Evolutionary conservation across 2,888 invertebrate genomes (phyloP).

Genomic region (Saturnia japonica): DNA sequence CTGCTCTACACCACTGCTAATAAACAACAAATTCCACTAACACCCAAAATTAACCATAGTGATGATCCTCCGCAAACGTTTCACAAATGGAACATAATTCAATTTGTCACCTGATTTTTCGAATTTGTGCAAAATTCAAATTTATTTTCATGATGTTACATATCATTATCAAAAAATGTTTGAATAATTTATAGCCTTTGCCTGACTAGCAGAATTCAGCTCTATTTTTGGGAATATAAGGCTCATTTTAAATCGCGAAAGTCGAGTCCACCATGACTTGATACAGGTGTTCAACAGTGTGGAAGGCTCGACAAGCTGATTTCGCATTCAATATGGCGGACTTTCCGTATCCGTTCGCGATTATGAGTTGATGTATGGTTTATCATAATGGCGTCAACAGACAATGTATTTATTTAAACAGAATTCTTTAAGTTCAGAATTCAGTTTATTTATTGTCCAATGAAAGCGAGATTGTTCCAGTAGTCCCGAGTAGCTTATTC

Average conservation of each 20-base stretch:
- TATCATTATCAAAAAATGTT: conserved; percentile 19
- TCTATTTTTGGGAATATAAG: neutral
- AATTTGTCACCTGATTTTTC: conserved; percentile 66
- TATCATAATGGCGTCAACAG: conserved; percentile 1
- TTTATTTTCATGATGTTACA: conserved; percentile 36
- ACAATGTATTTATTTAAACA: neutral
- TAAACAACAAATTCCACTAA: conserved; percentile 42
- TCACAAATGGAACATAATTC: conserved; percentile 61
- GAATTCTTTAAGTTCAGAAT: neutral
- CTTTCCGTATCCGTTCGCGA: conserved; percentile 75
- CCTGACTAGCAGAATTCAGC: neutral
- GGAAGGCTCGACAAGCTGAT: conserved; percentile 77
- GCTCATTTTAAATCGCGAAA: conserved; percentile 18
- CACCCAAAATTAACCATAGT: conserved; percentile 43
- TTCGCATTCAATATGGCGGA: conserved; percentile 75
- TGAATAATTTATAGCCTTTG: neutral
- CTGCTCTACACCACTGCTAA: conserved; percentile 29
- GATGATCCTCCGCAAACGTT: conserved; percentile 56
- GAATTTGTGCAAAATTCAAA: conserved; percentile 41
- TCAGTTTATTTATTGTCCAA: too few relatives aligned
- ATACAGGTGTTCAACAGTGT: conserved; percentile 71
- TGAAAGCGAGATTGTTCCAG: too few relatives aligned
- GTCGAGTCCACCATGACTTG: conserved; percentile 22
- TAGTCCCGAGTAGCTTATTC: too few relatives aligned
- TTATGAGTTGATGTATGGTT: conserved; percentile 53